Evolutionary conservation across 2,888 invertebrate species (phyloP).

Genomic region (Acanthosepion pharaonis): DNA sequence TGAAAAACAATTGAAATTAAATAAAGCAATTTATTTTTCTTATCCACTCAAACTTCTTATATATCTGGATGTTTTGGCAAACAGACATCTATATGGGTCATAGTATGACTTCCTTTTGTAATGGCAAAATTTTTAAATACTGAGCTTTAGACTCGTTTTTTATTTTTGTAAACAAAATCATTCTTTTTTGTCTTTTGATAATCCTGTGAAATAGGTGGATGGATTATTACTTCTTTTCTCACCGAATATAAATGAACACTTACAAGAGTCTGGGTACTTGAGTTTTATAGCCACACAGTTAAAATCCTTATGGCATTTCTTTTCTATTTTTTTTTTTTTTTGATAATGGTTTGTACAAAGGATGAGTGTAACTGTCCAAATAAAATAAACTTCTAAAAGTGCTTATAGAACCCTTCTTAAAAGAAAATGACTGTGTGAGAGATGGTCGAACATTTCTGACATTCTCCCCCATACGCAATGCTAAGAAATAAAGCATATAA

Average conservation of each 20-base stretch:
- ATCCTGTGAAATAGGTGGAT: background rate
- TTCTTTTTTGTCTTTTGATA: too few relatives aligned
- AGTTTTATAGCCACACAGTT: background rate
- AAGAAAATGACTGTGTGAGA: background rate
- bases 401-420: background rate
- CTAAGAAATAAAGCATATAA: background rate
- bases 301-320: background rate
- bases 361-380: background rate
- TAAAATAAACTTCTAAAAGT: background rate
- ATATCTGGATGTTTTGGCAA: too few relatives aligned
- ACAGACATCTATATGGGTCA: too few relatives aligned
- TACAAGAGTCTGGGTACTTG: background rate
- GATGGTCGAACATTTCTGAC: background rate
- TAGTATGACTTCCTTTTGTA: too few relatives aligned
- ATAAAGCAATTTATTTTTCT: too few relatives aligned
- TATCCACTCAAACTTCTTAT: too few relatives aligned
- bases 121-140: too few relatives aligned
- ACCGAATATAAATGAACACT: background rate
- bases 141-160: too few relatives aligned
- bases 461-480: background rate
- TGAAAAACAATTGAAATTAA: too few relatives aligned
- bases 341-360: background rate
- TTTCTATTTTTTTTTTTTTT: too few relatives aligned
- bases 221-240: background rate
- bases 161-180: too few relatives aligned